Conservation (phyloP, 2,797 vertebrate species). For the Takifugu rubripes region DNA sequence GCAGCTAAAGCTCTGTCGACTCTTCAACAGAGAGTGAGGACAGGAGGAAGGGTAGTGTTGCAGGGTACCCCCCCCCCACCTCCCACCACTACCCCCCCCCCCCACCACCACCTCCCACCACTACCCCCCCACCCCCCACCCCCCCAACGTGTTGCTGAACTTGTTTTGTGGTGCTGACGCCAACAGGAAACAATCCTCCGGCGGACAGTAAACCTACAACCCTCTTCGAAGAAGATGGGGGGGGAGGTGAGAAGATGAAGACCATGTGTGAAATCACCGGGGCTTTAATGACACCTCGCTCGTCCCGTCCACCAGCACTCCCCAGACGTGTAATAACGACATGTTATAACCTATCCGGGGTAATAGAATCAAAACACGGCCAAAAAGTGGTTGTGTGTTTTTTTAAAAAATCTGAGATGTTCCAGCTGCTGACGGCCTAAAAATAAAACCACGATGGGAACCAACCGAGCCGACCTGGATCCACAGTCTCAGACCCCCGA, state of each 20-base stretch:
- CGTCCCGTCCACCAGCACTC: too few relatives aligned
- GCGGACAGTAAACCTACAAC: constrained; percentile 20
- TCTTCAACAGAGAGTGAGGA: too few relatives aligned
- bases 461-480: constrained; percentile 35
- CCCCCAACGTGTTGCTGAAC: neutral
- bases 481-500: constrained; percentile 51
- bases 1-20: too few relatives aligned
- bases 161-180: constrained; percentile 4
- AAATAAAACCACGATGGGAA: constrained; percentile 61
- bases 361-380: too few relatives aligned
- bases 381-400: neutral
- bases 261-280: constrained; percentile 42
- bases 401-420: constrained; percentile 4
- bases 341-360: too few relatives aligned
- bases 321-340: too few relatives aligned
- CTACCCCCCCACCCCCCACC: too few relatives aligned
- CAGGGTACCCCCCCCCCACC: too few relatives aligned
- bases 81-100: too few relatives aligned
- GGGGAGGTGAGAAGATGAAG: constrained; percentile 38
- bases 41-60: too few relatives aligned
- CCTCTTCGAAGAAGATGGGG: constrained; percentile 1
- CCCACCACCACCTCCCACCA: too few relatives aligned
- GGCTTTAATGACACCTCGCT: too few relatives aligned
- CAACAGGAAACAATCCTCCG: constrained; percentile 12
- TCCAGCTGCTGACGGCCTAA: constrained; percentile 33